Base-by-base conservation (phyloP, 2,113 vertebrate species). In the Sisor rabdophorus region DNA sequence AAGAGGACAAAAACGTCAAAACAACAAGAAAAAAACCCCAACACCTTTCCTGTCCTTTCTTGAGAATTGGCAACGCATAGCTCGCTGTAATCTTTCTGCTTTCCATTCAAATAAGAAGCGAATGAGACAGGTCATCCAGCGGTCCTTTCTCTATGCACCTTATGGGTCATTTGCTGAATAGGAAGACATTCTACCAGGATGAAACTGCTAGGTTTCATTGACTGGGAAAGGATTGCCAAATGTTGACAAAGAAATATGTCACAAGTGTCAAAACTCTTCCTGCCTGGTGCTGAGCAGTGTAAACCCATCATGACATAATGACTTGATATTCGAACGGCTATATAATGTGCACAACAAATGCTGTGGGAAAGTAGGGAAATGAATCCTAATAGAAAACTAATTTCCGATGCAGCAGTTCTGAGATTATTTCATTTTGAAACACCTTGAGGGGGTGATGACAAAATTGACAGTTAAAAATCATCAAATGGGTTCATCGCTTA, bases 21-120 rank as follows among this genome's bases (percentile, higher is more conserved):
- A 92, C 87, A 84, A n/a, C n/a, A n/a, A n/a, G 75, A 85, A 86
- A 89, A 80, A 88, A n/a, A n/a, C n/a, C n/a, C 77, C 86, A 85
- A 87, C 88, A 86, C 87, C 87, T 88, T n/a, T 86, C 87, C 83
- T 4, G 86, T 77, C 84, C 75, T 80, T 90, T 88, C 83, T 77
- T 74, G 75, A 73, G 58, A 78, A 75, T 53, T 81, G 64, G 60
- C 30, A 36, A 53, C 70, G 75, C 47, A 60, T 82, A 83, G 82
- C 75, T 76, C 65, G 12, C 32, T 80, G 81, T 80, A 77, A 80
- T 83, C 50, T 13, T 81, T 77, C 79, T 76, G 75, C 77, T 60
- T 80, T 76, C 70, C 40, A 86, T 85, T 80, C 69, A 79, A 52
- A 16, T 77, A 65, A 60, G 78, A 63, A 81, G 36, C 52, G 30